These are phyloP conservation scores for Drosophila ficusphila DNA, from an alignment of 1,140 invertebrate species.

Conservation along the genomic window DNA sequence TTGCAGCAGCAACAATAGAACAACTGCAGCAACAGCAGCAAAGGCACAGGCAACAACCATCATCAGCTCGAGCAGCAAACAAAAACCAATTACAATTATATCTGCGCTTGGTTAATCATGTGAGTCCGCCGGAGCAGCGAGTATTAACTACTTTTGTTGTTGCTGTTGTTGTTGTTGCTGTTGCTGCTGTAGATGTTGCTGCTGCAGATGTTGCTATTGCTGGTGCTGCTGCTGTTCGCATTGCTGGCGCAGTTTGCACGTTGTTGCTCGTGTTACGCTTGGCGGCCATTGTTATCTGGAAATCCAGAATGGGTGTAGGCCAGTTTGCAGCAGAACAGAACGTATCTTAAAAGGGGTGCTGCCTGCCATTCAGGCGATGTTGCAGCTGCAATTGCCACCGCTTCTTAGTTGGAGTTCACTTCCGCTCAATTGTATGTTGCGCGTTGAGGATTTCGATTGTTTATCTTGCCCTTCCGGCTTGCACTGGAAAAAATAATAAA, in stretches of 20 bases:
- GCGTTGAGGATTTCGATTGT: neutral
- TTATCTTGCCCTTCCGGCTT: neutral
- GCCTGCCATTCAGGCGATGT: neutral
- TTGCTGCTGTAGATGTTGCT: constrained; percentile 12
- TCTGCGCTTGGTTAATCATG: constrained; percentile 78
- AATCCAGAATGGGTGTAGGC: constrained; percentile 32
- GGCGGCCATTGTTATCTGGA: constrained; percentile 26
- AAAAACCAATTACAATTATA: constrained; percentile 73
- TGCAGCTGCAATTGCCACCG: constrained; percentile 8
- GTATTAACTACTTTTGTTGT: constrained; percentile 5
- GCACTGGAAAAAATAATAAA: neutral
- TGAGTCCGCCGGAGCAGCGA: constrained; percentile 30
- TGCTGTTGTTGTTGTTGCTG: neutral
- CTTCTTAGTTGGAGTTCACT: constrained; percentile 35
- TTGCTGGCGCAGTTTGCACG: constrained; percentile 32
- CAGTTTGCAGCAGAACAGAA: constrained; percentile 29
- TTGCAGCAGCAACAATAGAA: constrained; percentile 27
- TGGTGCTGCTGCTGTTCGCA: constrained; percentile 20
- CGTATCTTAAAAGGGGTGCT: constrained; percentile 22
- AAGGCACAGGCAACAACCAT: constrained; percentile 20
- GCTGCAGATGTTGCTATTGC: constrained; percentile 15
- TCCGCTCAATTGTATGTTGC: constrained; percentile 65
- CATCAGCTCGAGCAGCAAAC: constrained; percentile 48
- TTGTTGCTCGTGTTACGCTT: constrained; percentile 40
- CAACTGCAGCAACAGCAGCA: constrained; percentile 12